Conservation (phyloP, 2,888 invertebrate genomes). For the Trilocha varians region DNA sequence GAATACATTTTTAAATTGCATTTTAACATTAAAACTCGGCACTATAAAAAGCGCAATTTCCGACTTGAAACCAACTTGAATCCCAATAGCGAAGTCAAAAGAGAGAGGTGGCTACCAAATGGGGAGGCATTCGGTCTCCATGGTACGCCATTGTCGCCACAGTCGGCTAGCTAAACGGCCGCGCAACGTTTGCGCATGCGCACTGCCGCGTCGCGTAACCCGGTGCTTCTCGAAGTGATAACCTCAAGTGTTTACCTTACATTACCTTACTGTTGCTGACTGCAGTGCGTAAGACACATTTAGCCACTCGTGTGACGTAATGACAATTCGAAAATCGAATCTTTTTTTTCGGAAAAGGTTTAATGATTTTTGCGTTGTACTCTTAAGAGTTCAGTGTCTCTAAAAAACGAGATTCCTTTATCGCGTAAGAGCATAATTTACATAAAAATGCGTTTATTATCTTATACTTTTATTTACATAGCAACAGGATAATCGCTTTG, state of each 20-base stretch:
- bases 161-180: slow-evolving; percentile 60
- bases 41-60: background rate
- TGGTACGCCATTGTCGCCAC: slow-evolving; percentile 64
- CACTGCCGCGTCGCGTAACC: background rate
- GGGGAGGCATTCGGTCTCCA: slow-evolving; percentile 47
- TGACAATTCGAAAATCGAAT: too few relatives aligned
- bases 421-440: too few relatives aligned
- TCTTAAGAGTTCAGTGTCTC: too few relatives aligned
- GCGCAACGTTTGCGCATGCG: slow-evolving; percentile 56
- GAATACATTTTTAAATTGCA: too few relatives aligned
- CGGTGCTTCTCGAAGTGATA: slow-evolving; percentile 19
- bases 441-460: too few relatives aligned
- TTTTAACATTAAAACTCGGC: too few relatives aligned
- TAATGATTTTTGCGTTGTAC: too few relatives aligned
- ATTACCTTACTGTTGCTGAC: slow-evolving; percentile 1
- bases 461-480: too few relatives aligned
- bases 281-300: slow-evolving; percentile 12
- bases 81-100: slow-evolving; percentile 34
- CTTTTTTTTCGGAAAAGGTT: too few relatives aligned
- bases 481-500: too few relatives aligned
- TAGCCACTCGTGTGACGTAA: slow-evolving; percentile 26
- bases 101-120: slow-evolving; percentile 66
- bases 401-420: too few relatives aligned
- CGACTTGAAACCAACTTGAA: background rate
- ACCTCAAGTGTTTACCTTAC: slow-evolving; percentile 4